A percentile compares a stretch with the other conserved stretches of the same genome.
These are phyloP conservation scores for Forpus xanthops DNA, from an alignment of 2,797 vertebrate genomes.

Conservation along the genomic window DNA sequence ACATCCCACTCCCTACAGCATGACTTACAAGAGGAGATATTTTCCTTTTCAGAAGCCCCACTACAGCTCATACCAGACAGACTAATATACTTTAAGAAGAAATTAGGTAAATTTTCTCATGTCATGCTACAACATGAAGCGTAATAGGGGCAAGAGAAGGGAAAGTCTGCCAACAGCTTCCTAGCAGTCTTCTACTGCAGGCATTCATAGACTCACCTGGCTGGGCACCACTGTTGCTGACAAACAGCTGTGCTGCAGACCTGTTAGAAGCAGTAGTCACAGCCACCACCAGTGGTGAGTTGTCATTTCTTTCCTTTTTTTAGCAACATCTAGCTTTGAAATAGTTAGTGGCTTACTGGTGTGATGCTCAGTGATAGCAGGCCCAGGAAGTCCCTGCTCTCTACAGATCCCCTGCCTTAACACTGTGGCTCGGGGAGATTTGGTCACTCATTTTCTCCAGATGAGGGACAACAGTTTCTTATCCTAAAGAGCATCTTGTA, in stretches of 20 bases:
- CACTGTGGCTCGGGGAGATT: neutral
- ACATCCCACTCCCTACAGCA: neutral
- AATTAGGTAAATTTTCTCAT: neutral
- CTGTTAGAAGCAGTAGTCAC: neutral
- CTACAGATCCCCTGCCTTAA: neutral
- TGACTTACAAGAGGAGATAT: neutral
- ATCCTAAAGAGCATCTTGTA: neutral
- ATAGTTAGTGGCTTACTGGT: neutral
- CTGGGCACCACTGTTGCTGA: neutral
- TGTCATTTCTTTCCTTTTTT: neutral
- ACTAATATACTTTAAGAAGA: neutral
- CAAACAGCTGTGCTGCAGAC: neutral
- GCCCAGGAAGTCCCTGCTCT: neutral
- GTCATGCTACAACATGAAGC: neutral
- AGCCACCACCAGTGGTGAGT: neutral
- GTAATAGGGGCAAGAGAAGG: neutral
- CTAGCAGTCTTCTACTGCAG: neutral
- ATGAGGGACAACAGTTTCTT: neutral
- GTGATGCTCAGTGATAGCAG: neutral
- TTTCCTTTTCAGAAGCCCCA: neutral
- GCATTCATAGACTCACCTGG: neutral
- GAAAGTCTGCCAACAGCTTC: neutral
- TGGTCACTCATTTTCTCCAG: neutral
- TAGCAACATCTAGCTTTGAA: neutral
- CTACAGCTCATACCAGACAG: neutral